Conservation (phyloP, 2,113 vertebrate species). For the Siniperca knerii region DNA sequence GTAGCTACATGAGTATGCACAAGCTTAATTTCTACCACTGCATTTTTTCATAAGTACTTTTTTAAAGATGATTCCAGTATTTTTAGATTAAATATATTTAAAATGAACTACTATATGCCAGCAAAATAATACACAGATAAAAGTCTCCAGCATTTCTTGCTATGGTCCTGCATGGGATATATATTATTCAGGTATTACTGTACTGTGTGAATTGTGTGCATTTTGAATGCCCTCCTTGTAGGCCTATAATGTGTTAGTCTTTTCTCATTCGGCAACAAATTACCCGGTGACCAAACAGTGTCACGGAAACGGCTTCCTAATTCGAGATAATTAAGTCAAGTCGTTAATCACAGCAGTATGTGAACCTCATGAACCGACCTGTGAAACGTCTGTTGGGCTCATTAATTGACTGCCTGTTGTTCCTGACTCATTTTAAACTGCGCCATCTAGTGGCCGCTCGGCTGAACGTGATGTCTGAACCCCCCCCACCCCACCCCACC, state of each 20-base stretch:
- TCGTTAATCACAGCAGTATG: conserved; percentile 45
- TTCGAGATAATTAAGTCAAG: conserved; percentile 55
- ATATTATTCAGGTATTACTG: neutral
- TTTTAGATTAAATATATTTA: no score
- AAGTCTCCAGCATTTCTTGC: neutral
- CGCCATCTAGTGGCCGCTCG: conserved; percentile 68
- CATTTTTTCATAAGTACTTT: neutral
- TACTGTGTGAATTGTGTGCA: neutral
- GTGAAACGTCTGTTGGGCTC: conserved; percentile 20
- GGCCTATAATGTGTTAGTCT: neutral
- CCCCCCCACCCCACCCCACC: neutral
- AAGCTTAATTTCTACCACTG: no score
- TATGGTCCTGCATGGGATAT: no score
- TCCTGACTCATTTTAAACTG: conserved; percentile 19
- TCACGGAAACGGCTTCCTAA: conserved; percentile 31
- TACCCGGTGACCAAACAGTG: conserved; percentile 30
- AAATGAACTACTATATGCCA: no score
- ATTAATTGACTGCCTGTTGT: conserved; percentile 60
- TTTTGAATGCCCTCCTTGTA: neutral
- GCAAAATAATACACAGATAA: no score
- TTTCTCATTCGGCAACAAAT: conserved; percentile 24
- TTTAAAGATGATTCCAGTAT: no score
- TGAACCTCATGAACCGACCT: conserved; percentile 40
- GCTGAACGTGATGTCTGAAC: conserved; percentile 21
- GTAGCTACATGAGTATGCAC: neutral